Percentiles rank a stretch among this genome's conserved stretches.
These are phyloP conservation scores for Neoniphon sammara DNA, from an alignment of 2,797 vertebrate species.

Conservation along the genomic window DNA sequence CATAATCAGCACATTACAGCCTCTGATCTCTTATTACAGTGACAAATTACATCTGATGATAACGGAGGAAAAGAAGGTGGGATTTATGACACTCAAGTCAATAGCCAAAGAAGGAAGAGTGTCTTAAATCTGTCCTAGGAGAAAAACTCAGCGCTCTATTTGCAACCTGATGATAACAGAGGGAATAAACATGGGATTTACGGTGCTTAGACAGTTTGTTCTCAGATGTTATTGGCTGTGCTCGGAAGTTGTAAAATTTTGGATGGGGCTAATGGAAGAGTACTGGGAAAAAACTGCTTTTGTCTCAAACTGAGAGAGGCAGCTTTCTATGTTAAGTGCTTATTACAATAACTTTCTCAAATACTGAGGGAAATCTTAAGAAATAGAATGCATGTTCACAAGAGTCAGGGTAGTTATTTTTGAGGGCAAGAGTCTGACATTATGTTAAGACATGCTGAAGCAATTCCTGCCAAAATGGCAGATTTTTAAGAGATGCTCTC, in stretches of 20 bases:
- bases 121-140: constrained; percentile 57
- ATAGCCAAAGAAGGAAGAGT: constrained; percentile 44
- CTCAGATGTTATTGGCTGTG: constrained; percentile 41
- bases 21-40: constrained; percentile 71
- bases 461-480: constrained; percentile 11
- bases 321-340: background rate
- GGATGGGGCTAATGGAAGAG: constrained; percentile 39
- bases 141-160: constrained; percentile 50
- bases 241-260: constrained; percentile 43
- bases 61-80: constrained; percentile 66
- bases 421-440: constrained; percentile 3
- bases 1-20: constrained; percentile 73
- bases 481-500: background rate
- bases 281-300: constrained; percentile 15
- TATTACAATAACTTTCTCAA: constrained; percentile 23
- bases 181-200: constrained; percentile 63
- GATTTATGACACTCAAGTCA: constrained; percentile 64
- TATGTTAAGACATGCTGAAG: constrained; percentile 22
- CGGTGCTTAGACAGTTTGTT: constrained; percentile 53
- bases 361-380: constrained; percentile 2
- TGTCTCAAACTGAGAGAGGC: constrained; percentile 9
- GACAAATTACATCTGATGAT: constrained; percentile 73
- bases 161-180: constrained; percentile 58
- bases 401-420: constrained; percentile 5
- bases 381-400: constrained; percentile 4